Evolutionary conservation across 2,888 invertebrate species (phyloP), one percentile per base, ranked within the genome.

Genomic region (Sinhomidia bicolor): DNA sequence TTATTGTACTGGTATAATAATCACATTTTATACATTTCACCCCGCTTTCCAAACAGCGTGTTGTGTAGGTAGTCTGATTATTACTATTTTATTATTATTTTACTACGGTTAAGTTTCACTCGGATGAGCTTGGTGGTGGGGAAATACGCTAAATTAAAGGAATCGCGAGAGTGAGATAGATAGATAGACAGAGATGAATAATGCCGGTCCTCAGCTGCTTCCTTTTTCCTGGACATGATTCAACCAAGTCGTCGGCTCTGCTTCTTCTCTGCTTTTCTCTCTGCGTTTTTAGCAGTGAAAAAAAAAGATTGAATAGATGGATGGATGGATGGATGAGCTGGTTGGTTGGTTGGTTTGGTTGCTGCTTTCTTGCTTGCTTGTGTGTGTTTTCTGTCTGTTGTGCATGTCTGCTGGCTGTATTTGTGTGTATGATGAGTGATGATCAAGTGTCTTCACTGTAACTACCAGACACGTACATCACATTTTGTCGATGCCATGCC

Each of bases 201-300:
- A 90, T 85, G 87, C 78, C 85, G 62, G 87, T 88, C 83, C 83
- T 83, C 81, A 85, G 82, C 81, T 89, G 85, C 89, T 85, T 86
- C 81, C 85, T 79, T 74, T 78, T 74, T 71, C 81, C 85, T 89
- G 76, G 84, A 76, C 89, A 89, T 81, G 68, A 57, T 85, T 78
- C 78, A 78, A 54, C 54, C 4, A 47, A 74, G 47, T 62, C 36
- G 65, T n/a, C n/a, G n/a, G n/a, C n/a, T n/a, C n/a, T n/a, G 23
- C 79, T 85, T 62, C 62, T 62, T 32, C 54, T 65, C 78, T 76
- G 41, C 79, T 54, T 78, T 80, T 68, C 26, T 78, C 29, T 54
- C 44, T 41, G 68, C 12, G 14, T 6, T n/a, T 76, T 41, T 76
- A 9, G n/a, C 60, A 80, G 80, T 62, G 62, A 62, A 41, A 80